Percentiles rank a stretch among this genome's conserved stretches.
Evolutionary conservation across 2,888 invertebrate species (phyloP).

Genomic region (Xestia c-nigrum): DNA sequence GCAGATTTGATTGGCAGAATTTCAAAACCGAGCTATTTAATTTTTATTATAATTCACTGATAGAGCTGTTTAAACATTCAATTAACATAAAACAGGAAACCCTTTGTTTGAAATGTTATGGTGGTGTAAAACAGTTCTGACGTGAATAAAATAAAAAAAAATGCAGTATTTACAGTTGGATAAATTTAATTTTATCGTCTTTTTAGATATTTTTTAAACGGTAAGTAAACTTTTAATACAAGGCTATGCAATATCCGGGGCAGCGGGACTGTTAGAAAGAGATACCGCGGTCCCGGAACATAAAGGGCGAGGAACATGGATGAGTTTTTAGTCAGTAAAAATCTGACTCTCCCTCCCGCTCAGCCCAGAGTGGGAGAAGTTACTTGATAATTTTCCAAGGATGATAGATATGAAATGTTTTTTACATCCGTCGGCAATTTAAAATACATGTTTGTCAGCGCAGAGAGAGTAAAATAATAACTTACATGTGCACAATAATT

Average conservation of each 20-base stretch:
- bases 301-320: no score
- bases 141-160: slow-evolving; percentile 21
- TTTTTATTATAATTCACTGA: slow-evolving; percentile 45
- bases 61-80: slow-evolving; percentile 31
- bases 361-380: no score
- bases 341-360: no score
- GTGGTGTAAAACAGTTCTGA: slow-evolving; percentile 1
- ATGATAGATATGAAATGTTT: neutral
- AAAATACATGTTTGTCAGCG: no score
- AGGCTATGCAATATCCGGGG: neutral
- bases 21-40: slow-evolving; percentile 43
- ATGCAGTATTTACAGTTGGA: slow-evolving; percentile 5
- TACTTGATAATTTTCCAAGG: no score
- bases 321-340: no score
- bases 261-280: no score
- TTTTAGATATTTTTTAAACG: neutral
- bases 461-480: no score
- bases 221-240: neutral
- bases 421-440: no score
- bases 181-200: neutral
- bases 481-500: no score
- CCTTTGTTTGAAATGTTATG: slow-evolving; percentile 15
- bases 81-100: slow-evolving; percentile 20
- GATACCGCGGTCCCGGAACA: no score
- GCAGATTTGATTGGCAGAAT: slow-evolving; percentile 61